Evolutionary conservation across 1,140 invertebrate genomes (phyloP).

Genomic region (Rhynchophorus ferrugineus): DNA sequence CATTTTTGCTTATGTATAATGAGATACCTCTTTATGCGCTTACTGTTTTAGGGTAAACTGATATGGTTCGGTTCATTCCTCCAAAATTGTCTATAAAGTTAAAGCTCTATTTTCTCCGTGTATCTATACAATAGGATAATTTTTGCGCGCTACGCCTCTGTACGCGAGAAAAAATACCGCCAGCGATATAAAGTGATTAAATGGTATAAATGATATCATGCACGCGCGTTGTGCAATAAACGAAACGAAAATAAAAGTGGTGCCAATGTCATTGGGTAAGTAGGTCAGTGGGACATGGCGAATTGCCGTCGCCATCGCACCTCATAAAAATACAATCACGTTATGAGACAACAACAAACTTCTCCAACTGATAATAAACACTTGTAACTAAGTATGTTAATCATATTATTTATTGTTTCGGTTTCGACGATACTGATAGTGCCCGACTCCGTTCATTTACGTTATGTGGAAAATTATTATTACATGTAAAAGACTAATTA

Average conservation of each 20-base stretch:
- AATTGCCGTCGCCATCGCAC: slow-evolving; percentile 3
- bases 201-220: slow-evolving; percentile 18
- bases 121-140: too few species aligned
- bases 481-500: too few species aligned
- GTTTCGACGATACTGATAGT: too few species aligned
- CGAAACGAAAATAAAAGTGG: slow-evolving; percentile 39
- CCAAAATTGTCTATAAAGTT: too few species aligned
- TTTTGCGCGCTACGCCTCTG: neutral
- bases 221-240: slow-evolving; percentile 20
- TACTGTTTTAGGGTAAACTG: too few species aligned
- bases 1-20: too few species aligned
- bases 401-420: neutral
- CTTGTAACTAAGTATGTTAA: neutral
- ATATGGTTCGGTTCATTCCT: too few species aligned
- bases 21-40: too few species aligned
- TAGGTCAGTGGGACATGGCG: slow-evolving; percentile 46
- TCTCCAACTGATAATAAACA: slow-evolving; percentile 1
- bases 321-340: slow-evolving; percentile 2
- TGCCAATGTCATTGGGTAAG: slow-evolving; percentile 52
- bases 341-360: neutral
- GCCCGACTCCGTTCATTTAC: too few species aligned
- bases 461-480: too few species aligned
- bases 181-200: slow-evolving; percentile 7
- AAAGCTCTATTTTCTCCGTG: too few species aligned
- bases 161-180: slow-evolving; percentile 1